Evolutionary conservation across 2,797 vertebrate species (phyloP).

Genomic region (Bothrops alternatus): DNA sequence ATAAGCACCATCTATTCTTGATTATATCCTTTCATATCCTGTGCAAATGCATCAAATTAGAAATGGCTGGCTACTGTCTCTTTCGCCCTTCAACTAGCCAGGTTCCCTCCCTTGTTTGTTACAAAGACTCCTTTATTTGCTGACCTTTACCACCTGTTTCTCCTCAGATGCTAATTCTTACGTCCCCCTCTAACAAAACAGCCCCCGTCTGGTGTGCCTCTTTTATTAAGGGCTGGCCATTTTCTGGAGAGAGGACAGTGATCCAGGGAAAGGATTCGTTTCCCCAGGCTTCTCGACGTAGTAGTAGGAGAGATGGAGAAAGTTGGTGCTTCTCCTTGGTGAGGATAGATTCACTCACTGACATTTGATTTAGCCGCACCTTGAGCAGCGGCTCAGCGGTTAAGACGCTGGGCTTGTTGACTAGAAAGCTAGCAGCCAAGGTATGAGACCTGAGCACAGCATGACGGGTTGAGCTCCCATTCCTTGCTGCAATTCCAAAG

Average conservation of each 20-base stretch:
- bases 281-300: not conserved
- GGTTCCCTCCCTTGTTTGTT: not conserved
- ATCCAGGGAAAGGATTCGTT: too few species aligned
- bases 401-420: not conserved
- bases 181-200: not conserved
- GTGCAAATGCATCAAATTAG: not conserved
- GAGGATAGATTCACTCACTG: not conserved
- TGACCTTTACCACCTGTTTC: not conserved
- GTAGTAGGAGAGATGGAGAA: not conserved
- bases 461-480: not conserved
- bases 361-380: not conserved
- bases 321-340: not conserved
- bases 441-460: not conserved
- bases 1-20: not conserved
- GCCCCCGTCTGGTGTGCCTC: not conserved
- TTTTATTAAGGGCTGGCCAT: not conserved
- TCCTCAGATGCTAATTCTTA: not conserved
- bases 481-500: too few species aligned
- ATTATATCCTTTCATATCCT: not conserved
- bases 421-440: not conserved
- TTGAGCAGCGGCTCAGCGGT: not conserved
- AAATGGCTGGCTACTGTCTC: not conserved
- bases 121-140: slow-evolving; percentile 1
- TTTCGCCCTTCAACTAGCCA: not conserved
- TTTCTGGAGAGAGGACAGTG: not conserved